Evolutionary conservation across 2,113 vertebrate species (phyloP).

Genomic region (Gavialis gangeticus): DNA sequence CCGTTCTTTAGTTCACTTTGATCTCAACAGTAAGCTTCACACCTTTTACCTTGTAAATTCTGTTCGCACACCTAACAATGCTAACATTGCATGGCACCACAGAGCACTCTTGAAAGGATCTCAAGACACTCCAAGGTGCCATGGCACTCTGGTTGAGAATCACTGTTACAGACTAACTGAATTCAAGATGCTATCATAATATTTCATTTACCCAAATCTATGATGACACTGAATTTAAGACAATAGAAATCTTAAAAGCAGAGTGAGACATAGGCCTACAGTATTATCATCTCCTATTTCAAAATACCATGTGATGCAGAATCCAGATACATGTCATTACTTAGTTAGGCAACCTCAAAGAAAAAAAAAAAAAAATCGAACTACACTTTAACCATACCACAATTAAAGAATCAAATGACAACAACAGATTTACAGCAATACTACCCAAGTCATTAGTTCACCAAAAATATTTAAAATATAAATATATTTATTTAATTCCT

Average conservation of each 20-base stretch:
- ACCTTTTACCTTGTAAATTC: background rate
- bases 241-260: slow-evolving; percentile 51
- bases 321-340: slow-evolving; percentile 43
- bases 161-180: too few relatives aligned
- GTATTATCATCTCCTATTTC: slow-evolving; percentile 8
- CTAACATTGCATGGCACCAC: too few relatives aligned
- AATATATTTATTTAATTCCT: slow-evolving; percentile 11
- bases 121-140: too few relatives aligned
- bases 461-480: slow-evolving; percentile 63
- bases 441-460: slow-evolving; percentile 24
- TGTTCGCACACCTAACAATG: too few relatives aligned
- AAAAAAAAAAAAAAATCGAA: slow-evolving; percentile 70
- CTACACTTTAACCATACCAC: background rate
- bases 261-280: slow-evolving; percentile 44
- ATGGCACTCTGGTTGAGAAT: too few relatives aligned
- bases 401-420: slow-evolving; percentile 70
- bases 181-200: too few relatives aligned
- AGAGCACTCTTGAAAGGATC: too few relatives aligned
- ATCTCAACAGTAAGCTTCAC: slow-evolving; percentile 46
- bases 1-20: slow-evolving; percentile 27
- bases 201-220: too few relatives aligned
- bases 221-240: too few relatives aligned
- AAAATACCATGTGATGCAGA: slow-evolving; percentile 29
- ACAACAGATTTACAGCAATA: slow-evolving; percentile 49
- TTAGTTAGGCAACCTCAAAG: background rate